These are phyloP conservation scores for Heptranchias perlo DNA, from an alignment of 2,113 vertebrate species.

Conservation along the genomic window DNA sequence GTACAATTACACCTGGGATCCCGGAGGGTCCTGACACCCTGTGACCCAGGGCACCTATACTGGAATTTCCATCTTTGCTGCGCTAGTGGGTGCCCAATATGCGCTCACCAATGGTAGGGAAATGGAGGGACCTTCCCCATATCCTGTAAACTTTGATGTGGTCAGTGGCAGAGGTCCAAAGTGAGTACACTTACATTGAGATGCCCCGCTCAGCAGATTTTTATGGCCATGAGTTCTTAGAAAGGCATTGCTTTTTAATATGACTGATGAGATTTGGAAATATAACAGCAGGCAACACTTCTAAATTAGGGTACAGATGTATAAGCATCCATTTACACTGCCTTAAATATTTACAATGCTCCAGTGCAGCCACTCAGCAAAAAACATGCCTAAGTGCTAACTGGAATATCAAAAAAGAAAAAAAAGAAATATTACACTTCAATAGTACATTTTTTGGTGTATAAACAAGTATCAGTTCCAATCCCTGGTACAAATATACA, in stretches of 20 bases:
- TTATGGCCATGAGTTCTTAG: neutral
- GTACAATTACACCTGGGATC: neutral
- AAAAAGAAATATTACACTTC: neutral
- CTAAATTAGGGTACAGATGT: neutral
- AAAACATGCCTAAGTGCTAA: neutral
- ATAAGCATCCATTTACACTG: neutral
- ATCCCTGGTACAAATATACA: neutral
- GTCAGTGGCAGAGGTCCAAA: neutral
- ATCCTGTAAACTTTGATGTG: neutral
- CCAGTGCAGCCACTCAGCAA: neutral
- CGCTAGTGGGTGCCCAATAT: neutral
- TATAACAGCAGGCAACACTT: neutral
- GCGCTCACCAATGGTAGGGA: neutral
- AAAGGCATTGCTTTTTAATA: neutral
- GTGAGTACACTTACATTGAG: neutral
- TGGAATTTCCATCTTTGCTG: neutral
- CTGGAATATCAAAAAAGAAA: neutral
- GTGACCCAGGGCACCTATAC: neutral
- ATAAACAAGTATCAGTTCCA: too few species aligned
- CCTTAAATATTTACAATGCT: neutral
- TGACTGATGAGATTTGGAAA: neutral
- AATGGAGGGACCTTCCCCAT: too few species aligned
- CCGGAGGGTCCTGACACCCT: neutral
- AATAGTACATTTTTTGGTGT: neutral
- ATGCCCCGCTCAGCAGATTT: neutral